These are phyloP conservation scores for Ennomos quercinarius DNA, from an alignment of 2,888 invertebrate species.

Conservation along the genomic window DNA sequence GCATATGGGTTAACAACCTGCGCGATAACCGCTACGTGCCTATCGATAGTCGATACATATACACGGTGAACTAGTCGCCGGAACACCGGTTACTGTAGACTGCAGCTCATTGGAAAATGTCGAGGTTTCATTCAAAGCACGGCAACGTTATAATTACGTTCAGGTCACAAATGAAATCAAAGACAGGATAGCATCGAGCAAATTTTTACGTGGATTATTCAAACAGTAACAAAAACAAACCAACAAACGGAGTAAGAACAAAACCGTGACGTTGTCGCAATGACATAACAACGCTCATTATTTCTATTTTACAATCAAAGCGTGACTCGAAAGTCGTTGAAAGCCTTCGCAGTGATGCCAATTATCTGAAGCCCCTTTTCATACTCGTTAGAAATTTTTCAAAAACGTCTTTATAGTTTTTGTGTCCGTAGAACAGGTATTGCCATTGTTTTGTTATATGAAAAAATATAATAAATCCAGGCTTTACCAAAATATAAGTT, in stretches of 20 bases:
- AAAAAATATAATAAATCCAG: no score
- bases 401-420: conserved; percentile 2
- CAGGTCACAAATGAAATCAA: no score
- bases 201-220: no score
- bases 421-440: not conserved
- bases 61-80: conserved; percentile 13
- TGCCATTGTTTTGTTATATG: conserved; percentile 1
- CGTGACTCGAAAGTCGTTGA: conserved; percentile 37
- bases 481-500: no score
- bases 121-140: not conserved
- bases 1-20: conserved; percentile 52
- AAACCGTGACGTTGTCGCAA: conserved; percentile 16
- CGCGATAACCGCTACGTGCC: conserved; percentile 50
- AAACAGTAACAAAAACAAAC: no score
- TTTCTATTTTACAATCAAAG: conserved; percentile 32
- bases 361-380: conserved; percentile 30
- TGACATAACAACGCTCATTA: conserved; percentile 35
- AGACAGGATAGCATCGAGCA: no score
- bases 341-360: conserved; percentile 27
- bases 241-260: conserved; percentile 1
- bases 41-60: conserved; percentile 29
- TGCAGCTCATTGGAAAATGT: conserved; percentile 6
- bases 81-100: conserved; percentile 11
- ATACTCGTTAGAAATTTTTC: conserved; percentile 24
- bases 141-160: not conserved